Evolutionary conservation across 2,797 vertebrate genomes (phyloP), one percentile per base, ranked within the genome.

Genomic region (Xerus rutilus): DNA sequence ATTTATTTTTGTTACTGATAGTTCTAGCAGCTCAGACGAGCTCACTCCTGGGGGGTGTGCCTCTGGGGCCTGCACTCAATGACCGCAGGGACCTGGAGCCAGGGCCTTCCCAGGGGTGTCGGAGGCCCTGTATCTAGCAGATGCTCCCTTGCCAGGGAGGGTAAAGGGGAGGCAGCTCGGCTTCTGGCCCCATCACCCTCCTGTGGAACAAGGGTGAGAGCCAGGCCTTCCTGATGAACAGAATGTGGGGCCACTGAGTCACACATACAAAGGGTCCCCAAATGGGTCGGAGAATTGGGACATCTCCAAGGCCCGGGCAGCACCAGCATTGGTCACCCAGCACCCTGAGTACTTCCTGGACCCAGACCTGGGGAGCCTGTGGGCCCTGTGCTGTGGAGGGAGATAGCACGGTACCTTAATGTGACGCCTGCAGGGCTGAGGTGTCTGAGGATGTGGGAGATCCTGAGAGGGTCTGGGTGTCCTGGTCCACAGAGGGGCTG

Each of bases 141-240:
- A 91, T 93, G 97, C 91, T 94, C 64, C 21, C 39, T 65, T n/a
- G 86, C n/a, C 7, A 70, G 95, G 93, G 94, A 93, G n/a, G 20
- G 0, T 7, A 18, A 17, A 49, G 59, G 49, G 11, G 10, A 14
- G 9, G 59, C 2, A 13, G 57, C 43, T 35, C 89, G 74, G 45
- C 21, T 93, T 54, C 97, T 82, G 20, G 47, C 18, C 18, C 47
- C 4, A 0, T 4, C 5, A 9, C 12, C 12, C 2, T 52, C 35
- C 30, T 25, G 21, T 39, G 59, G 45, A 15, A 21, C 0, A 0
- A 20, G n/a, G 45, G 10, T 11, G 11, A 17, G 14, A 2, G 20
- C 4, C 0, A 57, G 43, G 49, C 8, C 15, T 78, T 67, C 65
- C 62, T 17, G 70, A 21, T 14, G 47, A 74, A 43, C 74, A 39